Percentiles rank a stretch among this genome's conserved stretches.
Evolutionary conservation across 1,140 invertebrate genomes (phyloP).

Genomic region (Megalonaias nervosa): DNA sequence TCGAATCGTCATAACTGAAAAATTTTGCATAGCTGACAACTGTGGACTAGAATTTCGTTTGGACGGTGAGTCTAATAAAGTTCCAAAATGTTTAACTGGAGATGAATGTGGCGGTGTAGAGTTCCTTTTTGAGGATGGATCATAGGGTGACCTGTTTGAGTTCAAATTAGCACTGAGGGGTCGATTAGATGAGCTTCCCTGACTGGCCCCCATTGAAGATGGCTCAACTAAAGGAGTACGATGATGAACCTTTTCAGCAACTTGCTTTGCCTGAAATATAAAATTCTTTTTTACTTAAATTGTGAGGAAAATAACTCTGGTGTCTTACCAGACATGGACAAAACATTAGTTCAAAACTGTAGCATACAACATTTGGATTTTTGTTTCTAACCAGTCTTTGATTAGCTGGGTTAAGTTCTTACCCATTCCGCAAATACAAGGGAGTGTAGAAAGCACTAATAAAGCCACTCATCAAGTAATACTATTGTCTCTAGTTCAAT

Average conservation of each 20-base stretch:
- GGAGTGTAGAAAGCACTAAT: too few species aligned
- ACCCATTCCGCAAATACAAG: too few species aligned
- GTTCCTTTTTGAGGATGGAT: conserved; percentile 42
- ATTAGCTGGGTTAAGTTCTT: too few species aligned
- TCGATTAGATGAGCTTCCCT: conserved; percentile 23
- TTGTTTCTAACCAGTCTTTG: too few species aligned
- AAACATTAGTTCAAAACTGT: too few species aligned
- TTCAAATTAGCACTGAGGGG: conserved; percentile 2
- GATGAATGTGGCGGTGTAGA: conserved; percentile 42
- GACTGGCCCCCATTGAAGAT: conserved; percentile 35
- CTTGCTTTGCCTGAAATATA: conserved; percentile 64
- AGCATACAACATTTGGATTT: too few species aligned
- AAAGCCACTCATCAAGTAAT: too few species aligned
- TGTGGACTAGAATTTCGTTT: conserved; percentile 29
- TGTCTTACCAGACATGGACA: too few species aligned
- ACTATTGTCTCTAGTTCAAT: too few species aligned
- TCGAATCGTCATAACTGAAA: conserved; percentile 44
- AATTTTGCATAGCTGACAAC: conserved; percentile 22
- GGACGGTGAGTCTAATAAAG: conserved; percentile 7
- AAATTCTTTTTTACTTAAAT: background rate
- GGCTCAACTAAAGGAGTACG: conserved; percentile 43
- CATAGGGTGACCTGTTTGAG: conserved; percentile 11
- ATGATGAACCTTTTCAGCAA: conserved; percentile 55
- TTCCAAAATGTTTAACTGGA: conserved; percentile 17
- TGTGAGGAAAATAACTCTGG: too few species aligned